phyloP scores from a whole-genome alignment of 2,113 vertebrate species.

The Hemicordylus capensis region DNA sequence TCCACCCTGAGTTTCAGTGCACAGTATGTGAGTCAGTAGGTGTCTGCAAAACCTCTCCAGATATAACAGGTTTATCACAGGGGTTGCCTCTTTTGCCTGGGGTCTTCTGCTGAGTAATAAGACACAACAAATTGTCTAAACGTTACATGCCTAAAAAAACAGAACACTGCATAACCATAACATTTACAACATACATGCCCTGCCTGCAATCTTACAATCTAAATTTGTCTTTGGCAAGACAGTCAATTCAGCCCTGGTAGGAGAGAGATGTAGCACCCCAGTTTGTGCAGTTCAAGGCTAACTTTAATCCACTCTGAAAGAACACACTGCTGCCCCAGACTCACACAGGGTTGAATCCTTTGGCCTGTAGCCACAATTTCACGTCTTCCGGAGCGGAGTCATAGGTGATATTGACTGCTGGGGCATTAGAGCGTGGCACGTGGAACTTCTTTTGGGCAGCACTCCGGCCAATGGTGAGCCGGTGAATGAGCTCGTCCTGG shows the following conservation, averaged over 20 bases:
- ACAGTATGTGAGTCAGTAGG: too few relatives aligned
- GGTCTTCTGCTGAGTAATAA: not conserved
- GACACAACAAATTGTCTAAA: too few relatives aligned
- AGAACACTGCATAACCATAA: too few relatives aligned
- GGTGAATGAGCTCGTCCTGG: conserved; percentile 91
- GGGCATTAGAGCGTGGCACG: conserved; percentile 75
- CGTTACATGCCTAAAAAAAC: too few relatives aligned
- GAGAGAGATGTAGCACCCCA: not conserved
- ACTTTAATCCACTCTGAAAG: not conserved
- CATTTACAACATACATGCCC: too few relatives aligned
- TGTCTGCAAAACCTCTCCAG: not conserved
- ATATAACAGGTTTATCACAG: too few relatives aligned
- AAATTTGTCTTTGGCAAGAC: not conserved
- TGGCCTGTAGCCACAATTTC: conserved; percentile 86
- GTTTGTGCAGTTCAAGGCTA: not conserved
- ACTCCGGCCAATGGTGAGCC: conserved; percentile 90
- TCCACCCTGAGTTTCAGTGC: too few relatives aligned
- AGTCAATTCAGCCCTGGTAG: not conserved
- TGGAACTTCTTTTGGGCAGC: conserved; percentile 88
- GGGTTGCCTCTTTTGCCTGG: not conserved
- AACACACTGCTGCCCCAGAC: fast-evolving
- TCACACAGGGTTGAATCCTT: conserved; percentile 94
- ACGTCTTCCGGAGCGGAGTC: conserved; percentile 88
- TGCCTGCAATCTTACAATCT: too few relatives aligned
- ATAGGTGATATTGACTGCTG: conserved; percentile 81